A percentile compares a stretch with the other conserved stretches of the same genome.
Evolutionary conservation across 2,888 invertebrate species (phyloP).

Genomic region (Heliconius charithonia): DNA sequence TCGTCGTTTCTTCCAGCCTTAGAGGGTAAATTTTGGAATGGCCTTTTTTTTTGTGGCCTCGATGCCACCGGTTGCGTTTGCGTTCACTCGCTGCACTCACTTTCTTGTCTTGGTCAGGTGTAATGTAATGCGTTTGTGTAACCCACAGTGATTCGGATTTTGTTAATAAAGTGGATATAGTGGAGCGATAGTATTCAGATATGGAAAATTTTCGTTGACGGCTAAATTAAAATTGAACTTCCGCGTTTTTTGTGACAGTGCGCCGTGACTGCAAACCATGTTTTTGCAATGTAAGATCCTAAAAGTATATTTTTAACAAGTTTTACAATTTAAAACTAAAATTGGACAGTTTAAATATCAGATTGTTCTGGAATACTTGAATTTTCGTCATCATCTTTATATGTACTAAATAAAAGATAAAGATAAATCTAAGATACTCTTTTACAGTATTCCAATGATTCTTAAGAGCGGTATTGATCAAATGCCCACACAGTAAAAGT

Average conservation of each 20-base stretch:
- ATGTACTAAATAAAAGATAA: background rate
- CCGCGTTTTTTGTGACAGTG: conserved; percentile 20
- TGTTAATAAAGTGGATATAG: conserved; percentile 53
- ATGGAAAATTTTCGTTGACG: conserved; percentile 11
- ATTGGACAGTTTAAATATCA: background rate
- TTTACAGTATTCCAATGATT: background rate
- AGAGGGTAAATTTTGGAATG: conserved; percentile 74
- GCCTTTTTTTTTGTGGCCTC: conserved; percentile 73
- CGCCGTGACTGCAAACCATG: conserved; percentile 21
- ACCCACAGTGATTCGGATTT: conserved; percentile 52
- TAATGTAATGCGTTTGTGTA: conserved; percentile 71
- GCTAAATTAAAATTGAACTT: background rate
- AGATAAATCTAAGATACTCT: background rate
- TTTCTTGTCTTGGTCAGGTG: conserved; percentile 81
- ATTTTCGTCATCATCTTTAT: background rate
- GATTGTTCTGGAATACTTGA: background rate
- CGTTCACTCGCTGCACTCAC: conserved; percentile 80
- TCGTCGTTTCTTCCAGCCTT: conserved; percentile 78
- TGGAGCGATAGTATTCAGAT: conserved; percentile 13
- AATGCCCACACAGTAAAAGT: conserved; percentile 46
- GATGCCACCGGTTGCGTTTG: conserved; percentile 76
- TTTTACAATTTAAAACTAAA: background rate
- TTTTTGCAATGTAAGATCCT: conserved; percentile 28
- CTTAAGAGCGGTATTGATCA: conserved; percentile 3
- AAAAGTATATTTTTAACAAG: conserved; percentile 2